Evolutionary conservation across 2,797 vertebrate genomes (phyloP).

Genomic region (Eulemur albifrons): DNA sequence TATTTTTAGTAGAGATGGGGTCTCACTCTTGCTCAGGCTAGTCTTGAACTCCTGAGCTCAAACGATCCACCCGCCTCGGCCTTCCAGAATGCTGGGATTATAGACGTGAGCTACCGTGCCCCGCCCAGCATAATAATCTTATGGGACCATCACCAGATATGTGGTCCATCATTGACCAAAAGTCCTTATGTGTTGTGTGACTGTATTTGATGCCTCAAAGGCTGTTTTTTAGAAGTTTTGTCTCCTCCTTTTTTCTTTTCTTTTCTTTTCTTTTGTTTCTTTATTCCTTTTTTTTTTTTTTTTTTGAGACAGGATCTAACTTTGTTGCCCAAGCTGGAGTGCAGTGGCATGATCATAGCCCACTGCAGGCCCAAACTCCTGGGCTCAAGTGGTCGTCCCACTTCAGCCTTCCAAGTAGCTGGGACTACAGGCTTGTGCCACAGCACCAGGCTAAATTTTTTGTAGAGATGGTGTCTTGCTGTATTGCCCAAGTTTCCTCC

Average conservation of each 20-base stretch:
- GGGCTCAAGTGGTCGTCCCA: background rate
- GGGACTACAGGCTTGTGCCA: background rate
- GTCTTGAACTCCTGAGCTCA: too few species aligned
- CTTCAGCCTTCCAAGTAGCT: background rate
- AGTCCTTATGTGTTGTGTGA: background rate
- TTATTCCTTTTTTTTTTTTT: background rate
- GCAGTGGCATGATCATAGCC: background rate
- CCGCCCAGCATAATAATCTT: background rate
- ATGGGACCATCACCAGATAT: background rate
- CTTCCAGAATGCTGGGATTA: too few species aligned
- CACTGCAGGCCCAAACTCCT: background rate
- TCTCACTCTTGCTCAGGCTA: too few species aligned
- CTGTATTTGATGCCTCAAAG: background rate
- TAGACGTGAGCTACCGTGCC: fast-evolving
- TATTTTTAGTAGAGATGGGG: too few species aligned
- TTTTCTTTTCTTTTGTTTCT: background rate
- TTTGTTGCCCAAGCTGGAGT: background rate
- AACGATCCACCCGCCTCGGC: too few species aligned
- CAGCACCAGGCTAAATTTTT: background rate
- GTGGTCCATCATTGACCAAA: background rate
- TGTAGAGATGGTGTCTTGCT: background rate
- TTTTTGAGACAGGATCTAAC: background rate
- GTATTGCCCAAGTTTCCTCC: background rate
- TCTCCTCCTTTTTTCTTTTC: background rate
- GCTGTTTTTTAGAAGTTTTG: background rate